Percentiles rank a stretch among this genome's conserved stretches.
These are phyloP conservation scores for Atrichornis clamosus DNA, from an alignment of 2,113 vertebrate genomes.

Conservation along the genomic window DNA sequence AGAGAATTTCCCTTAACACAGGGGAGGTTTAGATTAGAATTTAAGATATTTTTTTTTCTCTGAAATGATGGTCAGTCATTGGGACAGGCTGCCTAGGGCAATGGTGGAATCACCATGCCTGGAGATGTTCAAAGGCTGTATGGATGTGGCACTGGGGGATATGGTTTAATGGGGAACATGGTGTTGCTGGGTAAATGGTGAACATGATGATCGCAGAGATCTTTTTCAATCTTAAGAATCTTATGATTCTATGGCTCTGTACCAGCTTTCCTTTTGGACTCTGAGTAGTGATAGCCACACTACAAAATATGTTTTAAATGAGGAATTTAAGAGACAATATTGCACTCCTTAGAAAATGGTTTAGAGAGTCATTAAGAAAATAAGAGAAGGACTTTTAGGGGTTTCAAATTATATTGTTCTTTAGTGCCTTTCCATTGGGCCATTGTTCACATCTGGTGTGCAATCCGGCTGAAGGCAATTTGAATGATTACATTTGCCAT, in stretches of 20 bases:
- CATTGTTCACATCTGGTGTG: background rate
- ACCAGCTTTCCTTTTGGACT: background rate
- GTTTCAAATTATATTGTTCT: background rate
- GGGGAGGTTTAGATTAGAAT: background rate
- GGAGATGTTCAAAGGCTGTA: background rate
- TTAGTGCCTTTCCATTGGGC: background rate
- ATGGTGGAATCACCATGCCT: background rate
- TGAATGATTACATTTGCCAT: background rate
- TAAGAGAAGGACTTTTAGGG: background rate
- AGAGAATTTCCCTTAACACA: too few species aligned
- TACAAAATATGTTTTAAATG: background rate
- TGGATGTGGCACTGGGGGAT: background rate
- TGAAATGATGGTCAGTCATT: background rate
- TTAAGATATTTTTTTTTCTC: background rate
- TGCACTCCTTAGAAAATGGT: background rate
- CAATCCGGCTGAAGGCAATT: background rate
- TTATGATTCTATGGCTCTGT: background rate
- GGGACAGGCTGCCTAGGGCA: background rate
- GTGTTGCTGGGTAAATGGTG: background rate
- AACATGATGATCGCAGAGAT: background rate
- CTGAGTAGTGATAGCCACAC: background rate
- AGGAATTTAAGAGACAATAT: background rate
- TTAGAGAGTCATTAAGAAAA: background rate
- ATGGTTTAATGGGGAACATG: accelerated
- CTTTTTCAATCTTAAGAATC: background rate